A percentile compares a stretch with the other conserved stretches of the same genome.
Evolutionary conservation across 2,113 vertebrate species (phyloP).

Genomic region (Leucopsar rothschildi): DNA sequence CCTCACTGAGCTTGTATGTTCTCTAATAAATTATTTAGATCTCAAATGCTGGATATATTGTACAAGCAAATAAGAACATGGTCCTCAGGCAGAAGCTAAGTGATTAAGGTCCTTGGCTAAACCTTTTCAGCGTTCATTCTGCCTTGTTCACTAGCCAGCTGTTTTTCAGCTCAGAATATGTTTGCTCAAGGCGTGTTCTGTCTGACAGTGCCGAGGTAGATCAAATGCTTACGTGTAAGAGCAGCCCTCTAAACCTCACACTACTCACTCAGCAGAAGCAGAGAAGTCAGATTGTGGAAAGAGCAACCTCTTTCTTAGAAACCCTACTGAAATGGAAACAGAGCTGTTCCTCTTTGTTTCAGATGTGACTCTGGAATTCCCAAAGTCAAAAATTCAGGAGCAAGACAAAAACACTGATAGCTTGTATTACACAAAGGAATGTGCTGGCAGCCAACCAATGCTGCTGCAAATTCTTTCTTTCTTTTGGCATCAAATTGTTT

Average conservation of each 20-base stretch:
- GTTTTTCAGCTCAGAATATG: neutral
- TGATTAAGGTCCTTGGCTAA: neutral
- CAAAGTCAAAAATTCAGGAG: conserved; percentile 17
- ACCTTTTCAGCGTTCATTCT: neutral
- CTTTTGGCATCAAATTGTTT: neutral
- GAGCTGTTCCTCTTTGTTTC: neutral
- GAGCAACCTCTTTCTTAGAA: neutral
- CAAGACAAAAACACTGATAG: neutral
- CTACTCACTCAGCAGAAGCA: neutral
- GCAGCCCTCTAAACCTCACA: neutral
- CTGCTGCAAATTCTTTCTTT: conserved; percentile 9
- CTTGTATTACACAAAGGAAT: neutral
- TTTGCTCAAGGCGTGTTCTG: neutral
- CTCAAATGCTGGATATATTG: neutral
- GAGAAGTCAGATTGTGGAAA: neutral
- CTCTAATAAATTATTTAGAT: neutral
- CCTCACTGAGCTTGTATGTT: neutral
- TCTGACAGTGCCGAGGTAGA: neutral
- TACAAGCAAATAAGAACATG: neutral
- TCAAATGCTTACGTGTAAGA: neutral
- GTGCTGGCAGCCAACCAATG: neutral
- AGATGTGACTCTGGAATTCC: neutral
- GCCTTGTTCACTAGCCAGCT: neutral
- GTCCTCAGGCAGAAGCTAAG: neutral
- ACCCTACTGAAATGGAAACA: neutral